Evolutionary conservation across 2,113 vertebrate genomes (phyloP).

Genomic region (Donacobius atricapilla): DNA sequence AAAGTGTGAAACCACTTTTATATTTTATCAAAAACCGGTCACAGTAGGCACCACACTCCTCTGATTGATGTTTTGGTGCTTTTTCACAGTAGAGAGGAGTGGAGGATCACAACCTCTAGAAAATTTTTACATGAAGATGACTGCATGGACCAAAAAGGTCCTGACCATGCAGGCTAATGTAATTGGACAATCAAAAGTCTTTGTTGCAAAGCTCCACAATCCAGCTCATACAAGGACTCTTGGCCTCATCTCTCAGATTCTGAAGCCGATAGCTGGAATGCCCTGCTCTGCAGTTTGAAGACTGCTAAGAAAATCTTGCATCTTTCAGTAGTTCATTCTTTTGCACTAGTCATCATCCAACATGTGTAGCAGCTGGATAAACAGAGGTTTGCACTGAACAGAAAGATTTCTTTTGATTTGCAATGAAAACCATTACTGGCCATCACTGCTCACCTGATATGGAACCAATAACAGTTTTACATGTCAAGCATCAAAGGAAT

Average conservation of each 20-base stretch:
- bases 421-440: not conserved
- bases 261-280: not conserved
- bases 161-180: not conserved
- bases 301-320: not conserved
- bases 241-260: not conserved
- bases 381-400: not conserved
- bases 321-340: not conserved
- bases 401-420: conserved; percentile 34
- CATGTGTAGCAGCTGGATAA: not conserved
- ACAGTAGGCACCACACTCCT: not conserved
- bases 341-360: not conserved
- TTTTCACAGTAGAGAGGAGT: not conserved
- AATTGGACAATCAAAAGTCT: not conserved
- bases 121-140: not conserved
- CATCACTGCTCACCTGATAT: not conserved
- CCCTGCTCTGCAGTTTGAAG: not conserved
- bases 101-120: not conserved
- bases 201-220: not conserved
- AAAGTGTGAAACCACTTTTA: not conserved
- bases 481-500: conserved; percentile 7
- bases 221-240: not conserved
- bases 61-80: not conserved
- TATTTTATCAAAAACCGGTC: not conserved
- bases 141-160: not conserved
- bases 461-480: not conserved